Percentiles rank a stretch among this genome's conserved stretches.
phyloP scores from a whole-genome alignment of 92 coral and sea anemone genomes.

The Parazoanthus swiftii region DNA sequence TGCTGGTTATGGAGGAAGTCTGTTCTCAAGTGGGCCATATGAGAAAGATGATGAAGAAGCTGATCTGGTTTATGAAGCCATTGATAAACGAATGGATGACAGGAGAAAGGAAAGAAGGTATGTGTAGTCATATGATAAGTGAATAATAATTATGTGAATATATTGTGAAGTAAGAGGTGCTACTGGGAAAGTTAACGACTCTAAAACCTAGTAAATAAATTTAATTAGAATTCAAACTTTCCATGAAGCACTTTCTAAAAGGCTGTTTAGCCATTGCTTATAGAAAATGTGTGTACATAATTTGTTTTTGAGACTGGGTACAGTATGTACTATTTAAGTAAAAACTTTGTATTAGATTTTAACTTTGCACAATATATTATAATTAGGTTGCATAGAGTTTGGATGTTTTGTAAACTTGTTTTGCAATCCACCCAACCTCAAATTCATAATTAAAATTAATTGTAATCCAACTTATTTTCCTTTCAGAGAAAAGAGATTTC shows the following conservation, averaged over 20 bases:
- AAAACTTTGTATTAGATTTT: too few species aligned
- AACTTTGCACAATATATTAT: not conserved
- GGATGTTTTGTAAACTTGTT: not conserved
- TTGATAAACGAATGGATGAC: constrained; percentile 98
- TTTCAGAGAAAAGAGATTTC: constrained; percentile 85
- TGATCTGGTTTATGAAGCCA: constrained; percentile 93
- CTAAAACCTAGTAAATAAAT: too few species aligned
- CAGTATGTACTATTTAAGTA: too few species aligned
- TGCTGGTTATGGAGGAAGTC: constrained; percentile 98
- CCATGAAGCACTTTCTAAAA: too few species aligned
- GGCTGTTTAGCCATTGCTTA: too few species aligned
- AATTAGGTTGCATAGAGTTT: not conserved
- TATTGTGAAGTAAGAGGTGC: too few species aligned
- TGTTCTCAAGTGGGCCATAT: constrained; percentile 95
- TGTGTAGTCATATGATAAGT: not conserved
- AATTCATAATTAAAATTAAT: too few species aligned
- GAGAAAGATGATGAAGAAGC: constrained; percentile 99
- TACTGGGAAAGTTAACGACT: too few species aligned
- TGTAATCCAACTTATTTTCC: not conserved
- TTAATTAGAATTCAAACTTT: too few species aligned
- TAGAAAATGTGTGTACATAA: too few species aligned
- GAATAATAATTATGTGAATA: too few species aligned
- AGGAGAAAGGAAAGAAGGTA: constrained; percentile 96
- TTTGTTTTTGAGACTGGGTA: too few species aligned
- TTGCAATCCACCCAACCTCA: not conserved